phyloP scores from a whole-genome alignment of 1,140 invertebrate species.

The Lethocerus indicus region DNA sequence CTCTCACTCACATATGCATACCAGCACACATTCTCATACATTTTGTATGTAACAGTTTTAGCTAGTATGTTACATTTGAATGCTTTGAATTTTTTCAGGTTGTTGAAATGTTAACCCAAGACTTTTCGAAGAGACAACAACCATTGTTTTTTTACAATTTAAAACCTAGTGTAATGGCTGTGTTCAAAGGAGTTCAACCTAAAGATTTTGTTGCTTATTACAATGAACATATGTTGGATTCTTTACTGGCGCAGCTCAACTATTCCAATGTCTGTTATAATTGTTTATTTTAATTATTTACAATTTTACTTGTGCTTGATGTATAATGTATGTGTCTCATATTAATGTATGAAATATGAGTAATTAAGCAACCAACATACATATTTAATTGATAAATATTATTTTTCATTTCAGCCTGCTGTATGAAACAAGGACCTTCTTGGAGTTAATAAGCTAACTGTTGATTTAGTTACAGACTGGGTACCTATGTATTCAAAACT shows the following conservation, averaged over 20 bases:
- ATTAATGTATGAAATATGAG: no score
- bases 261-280: constrained; percentile 1
- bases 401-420: no score
- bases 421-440: no score
- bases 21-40: not conserved
- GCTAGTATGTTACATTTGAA: not conserved
- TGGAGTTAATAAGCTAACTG: no score
- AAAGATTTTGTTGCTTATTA: constrained; percentile 58
- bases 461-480: no score
- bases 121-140: constrained; percentile 50
- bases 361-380: no score
- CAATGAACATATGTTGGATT: constrained; percentile 49
- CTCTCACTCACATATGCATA: not conserved
- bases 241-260: constrained; percentile 30
- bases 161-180: constrained; percentile 55
- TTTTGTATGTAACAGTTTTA: not conserved
- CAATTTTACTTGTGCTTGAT: no score
- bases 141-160: constrained; percentile 62
- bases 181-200: constrained; percentile 58
- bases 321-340: no score
- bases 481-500: no score
- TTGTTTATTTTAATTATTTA: no score
- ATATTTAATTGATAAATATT: no score
- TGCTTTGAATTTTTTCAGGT: constrained; percentile 18
- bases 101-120: constrained; percentile 31